Evolutionary conservation across 2,888 invertebrate genomes (phyloP), one percentile per base, ranked within the genome.

Genomic region (Lacanobia oleracea): DNA sequence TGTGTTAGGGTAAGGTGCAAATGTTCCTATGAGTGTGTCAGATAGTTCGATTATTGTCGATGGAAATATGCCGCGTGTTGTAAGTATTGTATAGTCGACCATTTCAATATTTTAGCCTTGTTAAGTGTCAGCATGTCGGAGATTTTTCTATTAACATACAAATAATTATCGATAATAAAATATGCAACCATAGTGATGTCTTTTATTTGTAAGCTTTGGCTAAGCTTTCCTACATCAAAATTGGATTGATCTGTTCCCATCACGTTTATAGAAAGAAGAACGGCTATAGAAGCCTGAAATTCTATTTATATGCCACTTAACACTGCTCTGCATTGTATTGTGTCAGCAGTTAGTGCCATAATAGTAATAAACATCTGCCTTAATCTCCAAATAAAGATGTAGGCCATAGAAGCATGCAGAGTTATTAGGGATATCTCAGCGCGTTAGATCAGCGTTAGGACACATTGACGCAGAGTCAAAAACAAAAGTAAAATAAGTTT

Each of bases 11-110:
- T 95, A 95, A 94, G 95, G 95, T 94, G 94, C 92, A 95, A 95
- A 96, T 95, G 95, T 96, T 96, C 95, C 95, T 96, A 96, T 94
- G 94, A 92, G 91, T 94, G 94, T 93, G 88, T 91, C 91, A 92
- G 90, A 92, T 90, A 89, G 89, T 87, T 88, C 85, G 86, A 87
- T 85, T 87, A 80, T 85, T 83, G 79, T 86, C 86, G 84, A 87
- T 86, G 79, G 75, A 82, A 76, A 83, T 88, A 83, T 86, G 87
- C 88, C 87, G 87, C 86, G 87, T 82, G 89, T 92, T 83, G 89
- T 93, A 92, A n/a, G n/a, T 90, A 92, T 33, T 83, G 89, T 92
- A 92, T 90, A 92, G 89, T 88, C 88, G 92, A 93, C 91, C 91
- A 91, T 91, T 91, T 91, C 90, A 90, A 92, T 91, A 91, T 91